Base-by-base conservation (phyloP, 1,140 invertebrate species). In the Drosophila kanapiae region DNA sequence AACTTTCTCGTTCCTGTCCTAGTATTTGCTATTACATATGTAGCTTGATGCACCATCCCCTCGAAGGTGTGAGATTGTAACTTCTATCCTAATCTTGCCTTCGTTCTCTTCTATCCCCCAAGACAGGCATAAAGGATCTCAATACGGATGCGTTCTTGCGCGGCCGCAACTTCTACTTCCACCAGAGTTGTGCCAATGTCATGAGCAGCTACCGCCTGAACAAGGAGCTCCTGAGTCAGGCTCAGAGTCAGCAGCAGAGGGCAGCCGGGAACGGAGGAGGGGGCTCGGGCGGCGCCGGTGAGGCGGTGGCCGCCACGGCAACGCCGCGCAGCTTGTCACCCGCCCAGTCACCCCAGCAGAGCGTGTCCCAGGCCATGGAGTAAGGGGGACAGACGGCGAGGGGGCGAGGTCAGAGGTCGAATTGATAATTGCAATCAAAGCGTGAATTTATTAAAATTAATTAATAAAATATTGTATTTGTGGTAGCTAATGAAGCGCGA, bases 41-140 rank as follows among this genome's bases (percentile, higher is more conserved):
- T 23, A 49, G 37, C 35, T 74, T 43, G 29, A 11, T 75, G 60
- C 59, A 48, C 54, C 29, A 35, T 23, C n/a, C 18, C 4, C 13
- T 7, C 23, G 29, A 48, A n/a, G 16, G 6, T 9, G 11, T 35
- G 18, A n/a, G 18, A 37, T 11, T 43, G 16, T 43, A 56, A 40
- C 10, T 35, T 58, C 47, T 61, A 67, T 63, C 14, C 33, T 38
- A 43, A 79, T 59, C 71, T 45, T 18, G 48, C 40, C 27, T 11
- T 9, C 23, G 10, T 35, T 40, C 35, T 70, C 37, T 74, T 77
- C 61, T n/a, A 47, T 79, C 62, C 72, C 62, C 82, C 56, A 92
- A 92, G 91, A 92, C 91, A 92, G 91, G 91, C 85, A 91, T 92
- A 92, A 92, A 92, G 78, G 91, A 92, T 77, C 85, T 91, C 74